Conservation (phyloP, 2,888 invertebrate species). For the Hypsopygia costalis region DNA sequence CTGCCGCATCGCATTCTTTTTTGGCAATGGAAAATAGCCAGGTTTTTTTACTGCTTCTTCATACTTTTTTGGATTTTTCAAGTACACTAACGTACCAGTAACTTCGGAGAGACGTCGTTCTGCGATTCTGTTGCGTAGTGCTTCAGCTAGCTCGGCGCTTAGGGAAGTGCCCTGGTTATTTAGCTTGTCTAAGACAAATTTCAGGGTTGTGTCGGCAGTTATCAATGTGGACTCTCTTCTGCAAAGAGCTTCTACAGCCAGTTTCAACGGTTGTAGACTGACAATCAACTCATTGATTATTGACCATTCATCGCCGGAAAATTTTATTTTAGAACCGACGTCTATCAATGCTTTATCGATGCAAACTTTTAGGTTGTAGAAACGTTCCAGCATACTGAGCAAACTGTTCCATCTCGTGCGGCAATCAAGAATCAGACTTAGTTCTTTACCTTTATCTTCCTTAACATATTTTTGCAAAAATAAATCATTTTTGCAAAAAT, state of each 20-base stretch:
- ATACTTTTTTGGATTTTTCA: too few relatives aligned
- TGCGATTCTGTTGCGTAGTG: too few relatives aligned
- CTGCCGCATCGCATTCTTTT: too few relatives aligned
- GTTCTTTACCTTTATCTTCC: constrained; percentile 11
- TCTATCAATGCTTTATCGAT: constrained; percentile 27
- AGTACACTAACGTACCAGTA: too few relatives aligned
- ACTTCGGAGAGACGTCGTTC: too few relatives aligned
- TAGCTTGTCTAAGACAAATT: constrained; percentile 19
- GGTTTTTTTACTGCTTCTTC: too few relatives aligned
- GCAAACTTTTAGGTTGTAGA: constrained; percentile 17
- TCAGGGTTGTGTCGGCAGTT: constrained; percentile 21
- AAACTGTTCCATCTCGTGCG: constrained; percentile 14
- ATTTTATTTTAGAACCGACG: constrained; percentile 20
- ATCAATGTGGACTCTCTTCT: constrained; percentile 19
- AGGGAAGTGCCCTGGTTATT: constrained; percentile 8
- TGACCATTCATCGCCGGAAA: constrained; percentile 20
- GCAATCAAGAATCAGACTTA: constrained; percentile 12
- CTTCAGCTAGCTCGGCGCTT: constrained; percentile 16
- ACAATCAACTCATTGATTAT: constrained; percentile 19
- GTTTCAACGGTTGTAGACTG: constrained; percentile 19
- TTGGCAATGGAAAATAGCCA: too few relatives aligned
- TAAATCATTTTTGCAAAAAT: too few relatives aligned
- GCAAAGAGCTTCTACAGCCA: constrained; percentile 20
- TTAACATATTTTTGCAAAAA: constrained; percentile 14
- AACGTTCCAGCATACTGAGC: constrained; percentile 15